Evolutionary conservation across 2,888 invertebrate species (phyloP), one percentile per base, ranked within the genome.

Genomic region (Spisula subtruncata): DNA sequence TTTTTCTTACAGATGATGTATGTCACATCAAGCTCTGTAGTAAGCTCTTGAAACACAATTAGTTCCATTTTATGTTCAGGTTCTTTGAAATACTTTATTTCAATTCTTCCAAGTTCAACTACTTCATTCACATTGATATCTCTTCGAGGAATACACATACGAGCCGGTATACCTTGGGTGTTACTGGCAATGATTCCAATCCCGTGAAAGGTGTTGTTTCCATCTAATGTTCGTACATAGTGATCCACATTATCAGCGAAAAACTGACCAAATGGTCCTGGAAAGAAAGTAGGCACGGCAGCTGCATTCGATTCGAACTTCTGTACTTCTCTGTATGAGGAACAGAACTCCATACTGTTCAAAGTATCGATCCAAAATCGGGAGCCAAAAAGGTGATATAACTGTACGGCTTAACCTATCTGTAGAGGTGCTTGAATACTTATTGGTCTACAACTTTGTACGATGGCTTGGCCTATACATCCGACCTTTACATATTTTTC

Each of bases 201-300:
- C 2, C 93, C 94, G 88, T 93, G 94, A 81, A 94, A 94, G 25
- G 94, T 93, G 46, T 88, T 87, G 32, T 90, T 80, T 4, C 94
- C 94, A 90, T 95, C 93, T 16, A 94, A 35, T 35, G 93, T 94
- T 60, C 90, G 51, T 35, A 91, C 83, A 82, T 93, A 93, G 90
- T 93, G 94, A 87, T 95, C 93, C n/a, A 94, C 91, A 90, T 94
- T 94, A 83, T 94, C 93, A 35, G 93, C 94, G 35, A 83, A 91
- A 90, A 85, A 94, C 83, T 92, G 92, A 20, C 94, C 25, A 85
- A 90, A 90, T n/a, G n/a, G 66, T 41, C 41, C 41, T 41, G 41
- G 41, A 41, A 41, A 41, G 41, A 41, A 41, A 5, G 41, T 41
- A 4, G 25, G 32, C 14, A 80, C 46, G 41, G 86, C 89, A 29